These are phyloP conservation scores for Agonopterix alstromeriana DNA, from an alignment of 2,888 invertebrate species.

Conservation along the genomic window DNA sequence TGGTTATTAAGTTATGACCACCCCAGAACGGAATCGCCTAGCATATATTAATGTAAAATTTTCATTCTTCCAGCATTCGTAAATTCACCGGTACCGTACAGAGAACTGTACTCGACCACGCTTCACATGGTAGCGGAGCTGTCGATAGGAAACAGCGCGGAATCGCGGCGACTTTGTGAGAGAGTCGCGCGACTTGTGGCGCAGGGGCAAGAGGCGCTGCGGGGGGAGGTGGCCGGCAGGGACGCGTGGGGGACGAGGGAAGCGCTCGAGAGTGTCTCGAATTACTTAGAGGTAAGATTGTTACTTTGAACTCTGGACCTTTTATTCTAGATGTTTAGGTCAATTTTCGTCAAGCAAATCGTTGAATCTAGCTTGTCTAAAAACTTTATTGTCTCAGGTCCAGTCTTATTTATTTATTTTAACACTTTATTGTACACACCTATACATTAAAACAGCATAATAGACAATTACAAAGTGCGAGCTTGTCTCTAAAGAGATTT, in stretches of 20 bases:
- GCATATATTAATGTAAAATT: not conserved
- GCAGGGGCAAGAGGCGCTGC: constrained; percentile 9
- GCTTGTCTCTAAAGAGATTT: too few species aligned
- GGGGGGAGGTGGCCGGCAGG: constrained; percentile 9
- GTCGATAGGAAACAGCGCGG: constrained; percentile 20
- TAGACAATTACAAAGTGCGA: too few species aligned
- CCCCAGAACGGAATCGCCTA: too few species aligned
- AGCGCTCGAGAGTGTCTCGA: constrained; percentile 73
- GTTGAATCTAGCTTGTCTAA: too few species aligned
- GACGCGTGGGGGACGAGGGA: constrained; percentile 23
- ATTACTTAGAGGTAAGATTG: constrained; percentile 73
- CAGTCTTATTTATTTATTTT: too few species aligned
- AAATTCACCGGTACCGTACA: constrained; percentile 55
- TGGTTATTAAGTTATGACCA: too few species aligned
- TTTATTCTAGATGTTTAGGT: too few species aligned
- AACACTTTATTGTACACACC: too few species aligned
- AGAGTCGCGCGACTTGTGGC: constrained; percentile 10
- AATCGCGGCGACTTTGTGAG: constrained; percentile 20
- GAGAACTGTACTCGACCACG: constrained; percentile 46
- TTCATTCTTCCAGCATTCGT: constrained; percentile 45
- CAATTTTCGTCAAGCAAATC: too few species aligned
- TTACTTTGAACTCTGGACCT: too few species aligned
- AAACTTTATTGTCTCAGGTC: too few species aligned
- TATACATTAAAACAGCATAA: too few species aligned
- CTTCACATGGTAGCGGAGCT: constrained; percentile 39